Evolutionary conservation across 2,113 vertebrate species (phyloP).

Genomic region (Thunnus thynnus): DNA sequence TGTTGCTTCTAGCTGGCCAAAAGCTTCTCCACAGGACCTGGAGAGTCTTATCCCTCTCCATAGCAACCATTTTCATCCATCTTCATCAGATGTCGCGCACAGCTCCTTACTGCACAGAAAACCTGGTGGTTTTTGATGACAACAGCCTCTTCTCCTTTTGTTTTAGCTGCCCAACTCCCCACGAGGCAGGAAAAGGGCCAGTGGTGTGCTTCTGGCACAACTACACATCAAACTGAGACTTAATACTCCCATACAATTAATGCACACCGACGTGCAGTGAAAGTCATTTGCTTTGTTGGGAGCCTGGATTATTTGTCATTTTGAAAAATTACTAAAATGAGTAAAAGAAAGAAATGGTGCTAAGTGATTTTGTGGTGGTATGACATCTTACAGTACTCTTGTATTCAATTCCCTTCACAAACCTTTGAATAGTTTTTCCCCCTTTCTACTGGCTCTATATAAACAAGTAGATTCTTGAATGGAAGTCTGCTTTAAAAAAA

Average conservation of each 20-base stretch:
- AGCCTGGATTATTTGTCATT: not conserved
- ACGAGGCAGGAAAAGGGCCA: constrained; percentile 55
- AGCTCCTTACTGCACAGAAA: constrained; percentile 56
- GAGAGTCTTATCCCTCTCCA: constrained; percentile 69
- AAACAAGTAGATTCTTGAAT: not conserved
- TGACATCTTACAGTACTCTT: not conserved
- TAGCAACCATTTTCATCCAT: constrained; percentile 79
- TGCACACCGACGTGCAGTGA: not conserved
- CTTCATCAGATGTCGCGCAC: constrained; percentile 79
- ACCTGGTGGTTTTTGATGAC: constrained; percentile 71
- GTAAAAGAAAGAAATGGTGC: not conserved
- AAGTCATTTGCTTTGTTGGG: not conserved
- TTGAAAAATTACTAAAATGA: not conserved
- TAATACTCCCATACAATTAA: constrained; percentile 7
- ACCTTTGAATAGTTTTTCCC: not conserved
- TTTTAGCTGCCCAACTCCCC: constrained; percentile 56
- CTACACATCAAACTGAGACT: constrained; percentile 24
- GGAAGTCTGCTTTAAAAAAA: too few relatives aligned
- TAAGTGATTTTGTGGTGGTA: not conserved
- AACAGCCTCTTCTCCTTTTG: constrained; percentile 60
- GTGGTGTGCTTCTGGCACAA: constrained; percentile 44
- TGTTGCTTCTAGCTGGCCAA: constrained; percentile 47
- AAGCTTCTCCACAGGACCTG: constrained; percentile 64
- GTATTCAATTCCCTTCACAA: not conserved
- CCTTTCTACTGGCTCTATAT: not conserved